A percentile compares a stretch with the other conserved stretches of the same genome.
Conservation (phyloP, 53 echinoderm and acorn worm genomes). For the Pentamera pediparva region DNA sequence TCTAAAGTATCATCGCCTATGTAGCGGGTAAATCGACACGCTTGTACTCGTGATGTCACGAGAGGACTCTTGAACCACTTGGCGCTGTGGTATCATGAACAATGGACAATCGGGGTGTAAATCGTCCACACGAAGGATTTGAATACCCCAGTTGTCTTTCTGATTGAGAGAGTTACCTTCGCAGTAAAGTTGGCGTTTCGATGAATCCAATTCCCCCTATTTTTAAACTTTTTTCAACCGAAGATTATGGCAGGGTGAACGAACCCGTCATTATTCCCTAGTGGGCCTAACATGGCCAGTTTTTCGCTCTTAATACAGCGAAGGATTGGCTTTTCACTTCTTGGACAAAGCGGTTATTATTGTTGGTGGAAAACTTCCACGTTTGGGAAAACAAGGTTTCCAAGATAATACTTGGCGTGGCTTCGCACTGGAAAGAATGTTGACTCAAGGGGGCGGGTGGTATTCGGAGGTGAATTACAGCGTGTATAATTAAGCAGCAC, state of each 20-base stretch:
- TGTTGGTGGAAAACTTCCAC: slow-evolving; percentile 25
- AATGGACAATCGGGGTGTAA: too few relatives aligned
- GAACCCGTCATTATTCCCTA: slow-evolving; percentile 26
- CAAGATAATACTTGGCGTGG: slow-evolving; percentile 17
- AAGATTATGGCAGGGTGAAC: slow-evolving; percentile 23
- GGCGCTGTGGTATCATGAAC: too few relatives aligned
- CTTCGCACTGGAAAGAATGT: slow-evolving; percentile 8
- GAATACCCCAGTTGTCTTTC: too few relatives aligned
- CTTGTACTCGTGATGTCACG: too few relatives aligned
- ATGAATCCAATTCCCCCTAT: too few relatives aligned
- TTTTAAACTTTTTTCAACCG: too few relatives aligned
- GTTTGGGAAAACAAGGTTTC: slow-evolving; percentile 28
- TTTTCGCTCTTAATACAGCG: slow-evolving; percentile 15
- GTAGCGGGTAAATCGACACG: too few relatives aligned
- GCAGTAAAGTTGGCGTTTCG: too few relatives aligned
- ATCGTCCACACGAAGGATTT: too few relatives aligned
- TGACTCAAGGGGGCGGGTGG: slow-evolving; percentile 7
- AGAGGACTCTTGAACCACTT: too few relatives aligned
- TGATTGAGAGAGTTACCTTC: too few relatives aligned
- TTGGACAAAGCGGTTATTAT: slow-evolving; percentile 35
- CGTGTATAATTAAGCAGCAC: slow-evolving; percentile 30
- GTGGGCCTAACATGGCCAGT: slow-evolving; percentile 17
- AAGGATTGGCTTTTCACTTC: slow-evolving; percentile 32
- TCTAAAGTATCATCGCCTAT: too few relatives aligned
- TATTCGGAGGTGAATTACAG: slow-evolving; percentile 19